Evolutionary conservation across 2,797 vertebrate species (phyloP).

Genomic region (Notamacropus eugenii): DNA sequence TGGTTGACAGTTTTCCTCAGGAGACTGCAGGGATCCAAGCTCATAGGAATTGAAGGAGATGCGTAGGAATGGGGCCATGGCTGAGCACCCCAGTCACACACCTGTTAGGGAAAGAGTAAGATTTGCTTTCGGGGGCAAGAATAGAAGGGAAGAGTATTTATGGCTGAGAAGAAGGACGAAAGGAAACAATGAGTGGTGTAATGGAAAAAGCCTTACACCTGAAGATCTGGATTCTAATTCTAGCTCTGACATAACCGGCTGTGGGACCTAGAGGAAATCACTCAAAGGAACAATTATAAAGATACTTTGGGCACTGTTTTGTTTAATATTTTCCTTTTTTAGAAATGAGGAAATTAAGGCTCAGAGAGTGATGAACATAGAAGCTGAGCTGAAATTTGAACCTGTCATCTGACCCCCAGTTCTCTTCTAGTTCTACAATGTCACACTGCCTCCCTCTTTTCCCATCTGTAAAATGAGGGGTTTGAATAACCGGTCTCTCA

Average conservation of each 20-base stretch:
- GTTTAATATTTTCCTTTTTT: not conserved
- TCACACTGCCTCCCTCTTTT: not conserved
- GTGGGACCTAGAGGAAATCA: not conserved
- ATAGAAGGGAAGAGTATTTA: not conserved
- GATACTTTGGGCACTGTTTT: not conserved
- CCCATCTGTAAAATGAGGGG: not conserved
- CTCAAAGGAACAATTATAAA: not conserved
- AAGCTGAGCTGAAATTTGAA: not conserved
- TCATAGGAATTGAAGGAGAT: constrained; percentile 93
- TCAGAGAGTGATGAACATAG: not conserved
- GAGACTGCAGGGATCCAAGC: constrained; percentile 86
- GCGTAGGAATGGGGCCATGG: constrained; percentile 96
- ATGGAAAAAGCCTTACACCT: not conserved
- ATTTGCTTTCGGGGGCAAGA: not conserved
- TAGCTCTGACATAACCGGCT: not conserved
- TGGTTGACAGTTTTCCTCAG: constrained; percentile 84
- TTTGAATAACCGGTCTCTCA: not conserved
- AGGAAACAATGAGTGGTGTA: not conserved
- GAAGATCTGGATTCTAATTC: not conserved
- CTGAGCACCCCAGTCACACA: constrained; percentile 56
- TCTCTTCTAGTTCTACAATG: not conserved
- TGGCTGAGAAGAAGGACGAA: not conserved
- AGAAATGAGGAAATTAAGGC: not conserved
- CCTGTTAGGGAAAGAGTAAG: not conserved
- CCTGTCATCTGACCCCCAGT: not conserved